phyloP scores from a whole-genome alignment of 1,140 invertebrate genomes.

The Drosophila nigrodunni region DNA sequence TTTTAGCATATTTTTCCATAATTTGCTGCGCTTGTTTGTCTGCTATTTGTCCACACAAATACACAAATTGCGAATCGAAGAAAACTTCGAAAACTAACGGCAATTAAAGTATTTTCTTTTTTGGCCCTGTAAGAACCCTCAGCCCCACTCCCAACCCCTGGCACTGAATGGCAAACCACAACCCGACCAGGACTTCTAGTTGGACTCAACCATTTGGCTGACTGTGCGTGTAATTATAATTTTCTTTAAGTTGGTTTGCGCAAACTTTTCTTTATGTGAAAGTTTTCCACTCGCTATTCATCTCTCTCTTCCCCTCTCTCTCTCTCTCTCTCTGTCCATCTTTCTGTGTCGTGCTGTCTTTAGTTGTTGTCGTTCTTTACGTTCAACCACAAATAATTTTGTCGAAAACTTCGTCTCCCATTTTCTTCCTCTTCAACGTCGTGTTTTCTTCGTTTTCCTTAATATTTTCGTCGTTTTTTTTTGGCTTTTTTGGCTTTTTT shows the following conservation, averaged over 20 bases:
- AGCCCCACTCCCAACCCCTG: neutral
- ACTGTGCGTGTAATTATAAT: conserved; percentile 83
- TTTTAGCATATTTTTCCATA: conserved; percentile 73
- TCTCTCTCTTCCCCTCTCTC: neutral
- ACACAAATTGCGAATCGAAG: conserved; percentile 77
- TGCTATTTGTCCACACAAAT: conserved; percentile 47
- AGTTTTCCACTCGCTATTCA: conserved; percentile 57
- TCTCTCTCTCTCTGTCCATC: neutral
- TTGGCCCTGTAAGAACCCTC: conserved; percentile 34
- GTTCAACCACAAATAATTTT: conserved; percentile 78
- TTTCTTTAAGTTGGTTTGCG: conserved; percentile 81
- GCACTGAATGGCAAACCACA: conserved; percentile 25
- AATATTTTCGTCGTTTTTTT: conserved; percentile 18
- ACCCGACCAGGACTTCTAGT: conserved; percentile 51
- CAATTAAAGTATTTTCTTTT: conserved; percentile 79
- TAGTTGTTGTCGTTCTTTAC: conserved; percentile 45
- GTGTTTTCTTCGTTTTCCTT: conserved; percentile 23
- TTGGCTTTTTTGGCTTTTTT: too few species aligned
- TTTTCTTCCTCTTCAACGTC: conserved; percentile 22
- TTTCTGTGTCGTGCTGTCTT: conserved; percentile 36
- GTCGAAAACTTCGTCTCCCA: conserved; percentile 71
- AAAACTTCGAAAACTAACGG: conserved; percentile 78
- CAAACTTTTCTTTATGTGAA: conserved; percentile 82
- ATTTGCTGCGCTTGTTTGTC: conserved; percentile 77
- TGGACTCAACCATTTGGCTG: conserved; percentile 63